A percentile compares a stretch with the other conserved stretches of the same genome.
These are phyloP conservation scores for Acanthaster planci DNA, from an alignment of 35 echinoderm and acorn worm genomes.

Conservation along the genomic window DNA sequence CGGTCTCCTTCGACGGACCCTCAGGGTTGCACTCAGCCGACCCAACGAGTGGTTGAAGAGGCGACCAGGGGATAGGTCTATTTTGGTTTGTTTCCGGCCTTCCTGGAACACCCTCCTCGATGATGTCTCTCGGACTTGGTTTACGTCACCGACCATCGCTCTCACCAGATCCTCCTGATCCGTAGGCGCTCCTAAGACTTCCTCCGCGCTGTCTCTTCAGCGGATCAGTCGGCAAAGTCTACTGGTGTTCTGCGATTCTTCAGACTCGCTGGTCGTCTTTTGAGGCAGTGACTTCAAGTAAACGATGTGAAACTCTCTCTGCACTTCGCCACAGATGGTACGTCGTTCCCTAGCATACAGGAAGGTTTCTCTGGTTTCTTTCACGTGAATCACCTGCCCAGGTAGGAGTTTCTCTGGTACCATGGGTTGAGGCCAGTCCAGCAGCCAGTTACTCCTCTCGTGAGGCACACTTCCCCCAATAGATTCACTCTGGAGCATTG, in stretches of 20 bases:
- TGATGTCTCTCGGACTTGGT: neutral
- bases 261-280: neutral
- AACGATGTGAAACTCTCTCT: neutral
- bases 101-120: neutral
- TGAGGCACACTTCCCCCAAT: neutral
- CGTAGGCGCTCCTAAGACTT: neutral
- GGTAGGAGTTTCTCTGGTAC: neutral
- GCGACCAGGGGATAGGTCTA: neutral
- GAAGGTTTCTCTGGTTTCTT: neutral
- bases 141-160: neutral
- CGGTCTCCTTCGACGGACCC: too few species aligned
- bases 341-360: neutral
- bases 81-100: neutral
- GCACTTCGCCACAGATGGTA: neutral
- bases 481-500: neutral
- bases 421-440: neutral
- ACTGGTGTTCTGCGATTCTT: neutral
- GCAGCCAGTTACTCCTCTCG: neutral
- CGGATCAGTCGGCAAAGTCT: neutral
- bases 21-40: too few species aligned
- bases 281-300: neutral
- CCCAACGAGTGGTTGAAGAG: too few species aligned
- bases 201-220: neutral
- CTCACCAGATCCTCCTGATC: neutral
- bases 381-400: neutral